Evolutionary conservation across 2,888 invertebrate genomes (phyloP).

Genomic region (Heliconius ismenius): DNA sequence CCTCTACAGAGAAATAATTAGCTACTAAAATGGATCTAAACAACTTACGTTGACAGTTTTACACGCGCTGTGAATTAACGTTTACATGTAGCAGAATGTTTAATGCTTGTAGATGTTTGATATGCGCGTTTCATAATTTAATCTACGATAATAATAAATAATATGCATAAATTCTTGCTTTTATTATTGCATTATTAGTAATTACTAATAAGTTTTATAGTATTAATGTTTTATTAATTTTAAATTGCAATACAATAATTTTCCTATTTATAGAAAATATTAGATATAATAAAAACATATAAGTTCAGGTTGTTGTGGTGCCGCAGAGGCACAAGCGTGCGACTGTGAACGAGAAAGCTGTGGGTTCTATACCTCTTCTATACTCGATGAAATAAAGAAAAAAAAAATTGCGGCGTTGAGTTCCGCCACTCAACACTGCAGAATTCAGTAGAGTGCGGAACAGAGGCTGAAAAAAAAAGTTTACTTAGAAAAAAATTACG

Average conservation of each 20-base stretch:
- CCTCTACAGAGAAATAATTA: constrained; percentile 42
- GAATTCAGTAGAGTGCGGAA: too few species aligned
- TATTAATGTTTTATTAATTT: not conserved
- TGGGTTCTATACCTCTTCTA: too few species aligned
- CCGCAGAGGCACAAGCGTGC: too few species aligned
- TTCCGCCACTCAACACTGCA: too few species aligned
- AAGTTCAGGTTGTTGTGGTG: too few species aligned
- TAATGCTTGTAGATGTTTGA: not conserved
- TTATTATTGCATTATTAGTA: not conserved
- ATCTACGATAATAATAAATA: not conserved
- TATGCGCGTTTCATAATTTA: not conserved
- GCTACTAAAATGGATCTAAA: constrained; percentile 41
- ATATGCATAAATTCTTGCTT: not conserved
- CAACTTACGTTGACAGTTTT: constrained; percentile 39
- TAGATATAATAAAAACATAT: too few species aligned
- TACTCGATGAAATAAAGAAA: too few species aligned
- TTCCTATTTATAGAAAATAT: not conserved
- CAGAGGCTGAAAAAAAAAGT: too few species aligned
- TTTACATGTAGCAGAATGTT: constrained; percentile 19
- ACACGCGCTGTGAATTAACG: constrained; percentile 36
- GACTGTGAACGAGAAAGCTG: too few species aligned
- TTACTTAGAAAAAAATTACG: too few species aligned
- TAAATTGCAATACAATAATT: not conserved
- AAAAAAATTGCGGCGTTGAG: too few species aligned
- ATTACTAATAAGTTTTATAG: not conserved